These are phyloP conservation scores for Manduca sexta DNA, from an alignment of 1,140 invertebrate genomes.

Conservation along the genomic window DNA sequence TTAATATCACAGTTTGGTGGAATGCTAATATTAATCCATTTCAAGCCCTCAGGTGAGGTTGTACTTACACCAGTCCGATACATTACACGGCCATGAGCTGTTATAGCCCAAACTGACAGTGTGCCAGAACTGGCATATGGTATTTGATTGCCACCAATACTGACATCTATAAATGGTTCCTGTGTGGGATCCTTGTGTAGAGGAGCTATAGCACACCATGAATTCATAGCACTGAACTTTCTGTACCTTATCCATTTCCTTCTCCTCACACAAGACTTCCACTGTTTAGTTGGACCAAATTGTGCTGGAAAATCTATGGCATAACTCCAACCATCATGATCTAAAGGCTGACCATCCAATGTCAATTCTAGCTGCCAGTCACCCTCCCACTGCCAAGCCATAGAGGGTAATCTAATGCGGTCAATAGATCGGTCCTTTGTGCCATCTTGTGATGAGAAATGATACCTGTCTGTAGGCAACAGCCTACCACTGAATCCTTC, in stretches of 20 bases:
- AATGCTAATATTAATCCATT: constrained; percentile 86
- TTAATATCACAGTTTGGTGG: constrained; percentile 85
- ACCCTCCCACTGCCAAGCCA: constrained; percentile 95
- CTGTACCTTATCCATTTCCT: constrained; percentile 92
- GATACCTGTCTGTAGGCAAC: constrained; percentile 89
- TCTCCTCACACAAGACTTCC: constrained; percentile 92
- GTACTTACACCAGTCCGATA: constrained; percentile 85
- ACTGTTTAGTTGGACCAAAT: constrained; percentile 88
- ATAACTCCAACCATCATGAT: constrained; percentile 96
- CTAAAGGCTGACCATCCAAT: constrained; percentile 88
- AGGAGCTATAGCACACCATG: constrained; percentile 92
- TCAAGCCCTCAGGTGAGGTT: constrained; percentile 86
- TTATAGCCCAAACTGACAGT: constrained; percentile 92
- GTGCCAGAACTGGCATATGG: constrained; percentile 82
- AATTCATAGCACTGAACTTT: constrained; percentile 90
- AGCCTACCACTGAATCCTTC: constrained; percentile 88
- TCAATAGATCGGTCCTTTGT: constrained; percentile 83
- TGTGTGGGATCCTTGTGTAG: constrained; percentile 90
- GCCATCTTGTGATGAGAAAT: constrained; percentile 90
- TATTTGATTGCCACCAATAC: constrained; percentile 87
- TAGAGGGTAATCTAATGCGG: constrained; percentile 87
- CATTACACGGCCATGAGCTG: constrained; percentile 90
- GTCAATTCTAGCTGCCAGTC: constrained; percentile 93
- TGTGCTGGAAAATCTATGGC: constrained; percentile 92
- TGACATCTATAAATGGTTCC: constrained; percentile 84